Conservation (phyloP, 2,888 invertebrate species). For the Pyrrhosoma nymphula region DNA sequence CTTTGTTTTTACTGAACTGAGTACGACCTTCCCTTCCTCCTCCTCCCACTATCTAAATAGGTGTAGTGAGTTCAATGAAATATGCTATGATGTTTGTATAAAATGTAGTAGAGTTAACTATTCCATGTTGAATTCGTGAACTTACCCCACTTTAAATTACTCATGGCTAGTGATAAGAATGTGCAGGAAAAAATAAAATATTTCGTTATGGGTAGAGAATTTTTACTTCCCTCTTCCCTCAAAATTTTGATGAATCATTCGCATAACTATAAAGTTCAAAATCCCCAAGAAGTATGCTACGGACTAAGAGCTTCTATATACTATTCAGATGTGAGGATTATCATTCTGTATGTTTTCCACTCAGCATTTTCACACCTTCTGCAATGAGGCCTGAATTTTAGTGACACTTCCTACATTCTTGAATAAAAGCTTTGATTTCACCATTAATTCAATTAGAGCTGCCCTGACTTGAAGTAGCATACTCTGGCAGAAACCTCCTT, state of each 20-base stretch:
- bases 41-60: not conserved
- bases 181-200: not conserved
- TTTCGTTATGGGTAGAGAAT: not conserved
- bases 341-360: not conserved
- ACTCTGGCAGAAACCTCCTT: not conserved
- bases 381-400: not conserved
- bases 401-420: not conserved
- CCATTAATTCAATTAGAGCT: not conserved
- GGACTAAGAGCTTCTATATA: not conserved
- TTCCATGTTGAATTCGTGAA: not conserved
- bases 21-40: not conserved
- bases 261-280: not conserved
- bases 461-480: not conserved
- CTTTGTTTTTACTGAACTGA: not conserved
- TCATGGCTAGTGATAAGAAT: not conserved
- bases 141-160: not conserved
- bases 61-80: not conserved
- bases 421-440: not conserved
- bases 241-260: not conserved
- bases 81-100: not conserved
- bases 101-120: not conserved
- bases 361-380: not conserved
- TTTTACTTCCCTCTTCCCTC: not conserved
- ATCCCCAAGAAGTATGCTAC: not conserved
- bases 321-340: not conserved